phyloP scores from a whole-genome alignment of 2,797 vertebrate species.

The Galagoides demidoff region DNA sequence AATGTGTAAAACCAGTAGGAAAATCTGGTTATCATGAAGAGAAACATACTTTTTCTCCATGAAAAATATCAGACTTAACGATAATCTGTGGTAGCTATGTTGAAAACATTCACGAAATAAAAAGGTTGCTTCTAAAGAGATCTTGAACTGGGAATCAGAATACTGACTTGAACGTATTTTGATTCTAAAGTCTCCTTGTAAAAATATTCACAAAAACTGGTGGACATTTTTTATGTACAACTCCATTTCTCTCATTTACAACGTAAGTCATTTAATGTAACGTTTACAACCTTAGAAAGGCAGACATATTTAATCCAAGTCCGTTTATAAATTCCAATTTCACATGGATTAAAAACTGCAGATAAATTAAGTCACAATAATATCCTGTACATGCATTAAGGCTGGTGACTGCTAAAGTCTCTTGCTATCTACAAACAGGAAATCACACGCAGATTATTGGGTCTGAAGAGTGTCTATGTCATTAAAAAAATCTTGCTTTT shows the following conservation, averaged over 20 bases:
- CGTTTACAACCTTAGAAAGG: constrained; percentile 82
- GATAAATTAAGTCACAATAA: constrained; percentile 85
- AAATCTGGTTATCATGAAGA: not conserved
- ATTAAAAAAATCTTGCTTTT: constrained; percentile 81
- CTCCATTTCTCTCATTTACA: constrained; percentile 82
- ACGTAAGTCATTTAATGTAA: constrained; percentile 83
- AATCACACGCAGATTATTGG: constrained; percentile 83
- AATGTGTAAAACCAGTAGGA: constrained; percentile 41
- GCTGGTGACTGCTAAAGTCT: constrained; percentile 86
- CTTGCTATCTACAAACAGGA: constrained; percentile 83
- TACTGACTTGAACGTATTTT: constrained; percentile 78
- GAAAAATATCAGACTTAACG: constrained; percentile 74
- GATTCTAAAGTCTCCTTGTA: constrained; percentile 55
- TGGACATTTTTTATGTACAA: constrained; percentile 77
- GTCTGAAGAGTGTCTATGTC: constrained; percentile 79
- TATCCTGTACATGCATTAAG: constrained; percentile 85
- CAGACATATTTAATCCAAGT: constrained; percentile 85
- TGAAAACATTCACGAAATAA: constrained; percentile 37
- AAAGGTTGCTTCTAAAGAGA: constrained; percentile 47
- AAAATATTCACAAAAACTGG: constrained; percentile 82
- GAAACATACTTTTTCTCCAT: constrained; percentile 52
- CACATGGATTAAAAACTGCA: constrained; percentile 86
- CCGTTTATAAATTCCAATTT: constrained; percentile 84
- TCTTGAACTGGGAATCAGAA: constrained; percentile 65
- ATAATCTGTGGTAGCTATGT: not conserved